Percentiles rank a stretch among this genome's conserved stretches.
Conservation (phyloP, 2,888 invertebrate species). For the Phyto melanocephala region DNA sequence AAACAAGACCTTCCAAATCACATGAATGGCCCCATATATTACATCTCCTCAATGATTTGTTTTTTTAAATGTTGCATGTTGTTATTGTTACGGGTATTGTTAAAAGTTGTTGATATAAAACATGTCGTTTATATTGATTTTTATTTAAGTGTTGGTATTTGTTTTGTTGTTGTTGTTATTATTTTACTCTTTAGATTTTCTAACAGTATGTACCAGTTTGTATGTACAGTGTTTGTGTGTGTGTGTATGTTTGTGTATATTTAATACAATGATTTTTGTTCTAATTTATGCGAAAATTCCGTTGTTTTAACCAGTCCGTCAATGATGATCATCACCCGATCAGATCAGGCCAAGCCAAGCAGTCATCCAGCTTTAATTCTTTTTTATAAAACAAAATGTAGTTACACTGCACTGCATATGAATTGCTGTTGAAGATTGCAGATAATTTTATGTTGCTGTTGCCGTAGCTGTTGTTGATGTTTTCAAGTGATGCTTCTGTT, state of each 20-base stretch:
- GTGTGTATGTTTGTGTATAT: neutral
- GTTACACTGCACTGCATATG: conserved; percentile 16
- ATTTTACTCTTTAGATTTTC: conserved; percentile 7
- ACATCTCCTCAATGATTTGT: neutral
- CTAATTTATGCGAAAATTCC: conserved; percentile 64
- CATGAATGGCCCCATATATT: neutral
- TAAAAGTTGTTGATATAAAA: conserved; percentile 37
- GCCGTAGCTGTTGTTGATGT: conserved; percentile 37
- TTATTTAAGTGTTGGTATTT: conserved; percentile 32
- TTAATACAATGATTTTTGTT: conserved; percentile 29
- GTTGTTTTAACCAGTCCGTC: conserved; percentile 59
- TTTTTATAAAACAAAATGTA: neutral
- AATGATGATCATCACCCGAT: conserved; percentile 10
- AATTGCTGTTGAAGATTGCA: conserved; percentile 28
- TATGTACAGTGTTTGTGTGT: neutral
- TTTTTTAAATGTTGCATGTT: conserved; percentile 53
- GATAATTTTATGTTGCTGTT: conserved; percentile 48
- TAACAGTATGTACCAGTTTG: conserved; percentile 62
- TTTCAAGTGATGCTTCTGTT: conserved; percentile 62
- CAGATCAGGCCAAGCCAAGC: neutral
- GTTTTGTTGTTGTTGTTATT: conserved; percentile 29
- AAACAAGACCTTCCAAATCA: too few relatives aligned
- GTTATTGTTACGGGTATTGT: conserved; percentile 16
- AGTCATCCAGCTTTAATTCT: conserved; percentile 20
- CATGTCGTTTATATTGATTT: conserved; percentile 53